Evolutionary conservation across 2,113 vertebrate species (phyloP).

Genomic region (Condylura cristata): DNA sequence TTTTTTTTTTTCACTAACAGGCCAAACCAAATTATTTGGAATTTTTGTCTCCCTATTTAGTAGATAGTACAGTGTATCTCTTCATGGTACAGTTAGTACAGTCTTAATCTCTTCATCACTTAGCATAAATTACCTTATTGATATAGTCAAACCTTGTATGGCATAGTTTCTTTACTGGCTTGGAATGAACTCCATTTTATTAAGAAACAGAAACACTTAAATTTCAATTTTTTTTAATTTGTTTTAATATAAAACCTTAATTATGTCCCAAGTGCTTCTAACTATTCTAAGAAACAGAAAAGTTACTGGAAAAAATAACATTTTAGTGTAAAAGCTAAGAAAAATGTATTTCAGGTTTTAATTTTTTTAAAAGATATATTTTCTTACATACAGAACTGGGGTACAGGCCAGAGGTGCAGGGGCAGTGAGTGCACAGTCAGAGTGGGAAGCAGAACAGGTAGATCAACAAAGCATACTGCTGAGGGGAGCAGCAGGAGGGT

Average conservation of each 20-base stretch:
- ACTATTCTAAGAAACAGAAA: background rate
- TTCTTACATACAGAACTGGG: too few species aligned
- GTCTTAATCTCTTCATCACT: background rate
- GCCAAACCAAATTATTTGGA: background rate
- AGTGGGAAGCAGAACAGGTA: too few species aligned
- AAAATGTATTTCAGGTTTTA: background rate
- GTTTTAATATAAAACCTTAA: background rate
- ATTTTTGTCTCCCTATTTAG: background rate
- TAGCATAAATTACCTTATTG: background rate
- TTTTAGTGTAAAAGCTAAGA: conserved; percentile 4
- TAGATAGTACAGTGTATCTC: background rate
- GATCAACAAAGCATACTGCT: too few species aligned
- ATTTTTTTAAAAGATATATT: background rate
- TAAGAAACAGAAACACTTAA: background rate
- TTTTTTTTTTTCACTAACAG: background rate
- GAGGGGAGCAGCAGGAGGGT: too few species aligned
- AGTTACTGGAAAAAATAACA: background rate
- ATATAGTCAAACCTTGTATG: background rate
- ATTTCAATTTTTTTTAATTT: background rate
- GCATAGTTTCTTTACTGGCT: background rate
- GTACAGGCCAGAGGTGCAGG: too few species aligned
- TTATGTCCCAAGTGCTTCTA: background rate
- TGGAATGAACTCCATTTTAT: background rate
- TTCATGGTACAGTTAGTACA: too few species aligned
- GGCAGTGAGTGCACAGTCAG: too few species aligned